Evolutionary conservation across 2,113 vertebrate species (phyloP), one percentile per base, ranked within the genome.

Genomic region (Rana temporaria): DNA sequence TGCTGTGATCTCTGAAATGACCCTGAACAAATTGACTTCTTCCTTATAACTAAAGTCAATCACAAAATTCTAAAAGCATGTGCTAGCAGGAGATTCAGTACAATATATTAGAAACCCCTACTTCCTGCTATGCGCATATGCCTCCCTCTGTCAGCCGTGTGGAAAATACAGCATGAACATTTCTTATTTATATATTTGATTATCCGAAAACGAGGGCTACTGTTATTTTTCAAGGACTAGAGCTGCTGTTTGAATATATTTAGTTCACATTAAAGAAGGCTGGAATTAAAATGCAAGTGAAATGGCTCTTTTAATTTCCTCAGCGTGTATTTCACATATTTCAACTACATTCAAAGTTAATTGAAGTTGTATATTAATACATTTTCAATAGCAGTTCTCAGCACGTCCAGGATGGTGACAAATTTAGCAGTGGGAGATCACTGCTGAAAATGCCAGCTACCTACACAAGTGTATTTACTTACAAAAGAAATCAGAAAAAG

Each of bases 351-450:
- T 59, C 52, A 79, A 79, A 68, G 77, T 79, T 79, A 79, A 79
- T 79, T 68, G 64, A 68, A 79, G 53, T 59, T 67, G 65, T 79
- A 68, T 66, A 79, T 79, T 79, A 69, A 79, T 79, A 79, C 18
- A 68, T 66, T 79, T 79, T 79, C 77, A 69, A 79, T 57, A 67
- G 77, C 26, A 22, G 64, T 26, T 79, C 65, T 4, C 77, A 79
- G 65, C 64, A 69, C 6, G 65, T 18, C 65, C 64, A 68, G 17
- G 38, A 19, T 22, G 48, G 65, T 79, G 77, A 68, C 42, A 69
- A 68, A 59, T 68, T 57, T 59, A 68, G 15, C 77, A 22, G 77
- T 69, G 30, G 77, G 77, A 24, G 34, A 67, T 79, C 52, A 22
- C 19, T n/a, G n/a, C n/a, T 68, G 32, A 67, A 79, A 79, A 79